A percentile compares a stretch with the other conserved stretches of the same genome.
Conservation (phyloP, 2,113 vertebrate species). For the Falco punctatus region DNA sequence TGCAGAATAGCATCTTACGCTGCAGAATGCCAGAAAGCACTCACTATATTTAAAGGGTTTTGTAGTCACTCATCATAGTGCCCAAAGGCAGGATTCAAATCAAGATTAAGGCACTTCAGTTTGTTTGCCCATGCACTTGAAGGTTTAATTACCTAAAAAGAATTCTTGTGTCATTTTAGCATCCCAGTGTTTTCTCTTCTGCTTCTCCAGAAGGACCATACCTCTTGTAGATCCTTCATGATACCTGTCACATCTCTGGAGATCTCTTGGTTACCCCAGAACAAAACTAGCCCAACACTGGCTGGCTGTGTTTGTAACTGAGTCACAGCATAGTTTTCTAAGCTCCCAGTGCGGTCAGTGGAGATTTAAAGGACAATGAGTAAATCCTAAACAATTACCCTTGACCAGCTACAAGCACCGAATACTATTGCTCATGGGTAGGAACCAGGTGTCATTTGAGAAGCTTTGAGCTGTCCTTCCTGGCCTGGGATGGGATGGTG, state of each 20-base stretch:
- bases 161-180: not conserved
- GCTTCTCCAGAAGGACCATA: not conserved
- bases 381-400: not conserved
- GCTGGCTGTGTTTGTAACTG: not conserved
- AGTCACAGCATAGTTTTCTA: not conserved
- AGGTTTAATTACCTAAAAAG: not conserved
- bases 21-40: not conserved
- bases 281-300: not conserved
- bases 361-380: not conserved
- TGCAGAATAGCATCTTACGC: not conserved
- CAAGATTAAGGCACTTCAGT: not conserved
- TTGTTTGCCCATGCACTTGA: not conserved
- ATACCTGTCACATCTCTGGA: not conserved
- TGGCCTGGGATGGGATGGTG: no score
- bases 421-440: fast-evolving
- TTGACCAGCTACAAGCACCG: not conserved
- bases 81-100: not conserved
- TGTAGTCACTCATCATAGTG: not conserved
- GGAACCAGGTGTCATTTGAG: not conserved
- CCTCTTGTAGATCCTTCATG: not conserved
- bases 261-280: not conserved
- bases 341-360: not conserved
- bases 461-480: not conserved
- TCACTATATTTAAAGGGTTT: not conserved
- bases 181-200: not conserved